Evolutionary conservation across 1,140 invertebrate genomes (phyloP), one percentile per base, ranked within the genome.

Genomic region (Steinernema feltiae): DNA sequence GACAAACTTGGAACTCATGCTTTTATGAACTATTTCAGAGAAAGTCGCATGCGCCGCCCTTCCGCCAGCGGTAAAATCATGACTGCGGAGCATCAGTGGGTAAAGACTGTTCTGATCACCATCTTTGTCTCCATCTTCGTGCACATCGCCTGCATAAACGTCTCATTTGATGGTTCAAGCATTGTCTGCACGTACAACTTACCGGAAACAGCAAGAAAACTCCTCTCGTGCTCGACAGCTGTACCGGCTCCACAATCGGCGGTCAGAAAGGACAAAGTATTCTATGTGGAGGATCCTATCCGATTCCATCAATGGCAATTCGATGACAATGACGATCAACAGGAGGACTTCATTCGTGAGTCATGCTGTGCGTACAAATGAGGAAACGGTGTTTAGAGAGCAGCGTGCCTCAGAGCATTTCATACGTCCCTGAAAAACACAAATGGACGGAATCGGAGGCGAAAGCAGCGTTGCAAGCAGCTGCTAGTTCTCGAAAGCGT

Each of bases 391-490:
- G n/a, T n/a, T 46, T n/a, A 46, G 7, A n/a, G 41, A 46, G 41
- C 7, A 46, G 41, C 41, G n/a, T 46, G 41, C 7, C 41, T 12
- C 41, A 63, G 12, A 63, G 53, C 53, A 63, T 63, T n/a, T 17
- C 24, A n/a, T 27, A 63, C 24, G 53, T 63, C 3, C 24, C 53
- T 3, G 53, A 63, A 21, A 27, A 15, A 21, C 15, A 63, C 7
- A 63, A 63, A 27, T 63, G 53, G 53, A 27, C 24, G 24, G 53
- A 63, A 3, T 63, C 53, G 7, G 82, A 83, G 72, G 83, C 82
- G 17, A 29, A 82, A 18, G 76, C 78, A 12, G 82, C 83, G 21
- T 35, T 85, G 15, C 41, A 81, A 2, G 83, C 80, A 0, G 82
- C 82, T 1, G 74, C 78, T 71, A 32, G 72, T 2, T 83, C 76